phyloP scores from a whole-genome alignment of 2,888 invertebrate species.

The Parnassius orleans region DNA sequence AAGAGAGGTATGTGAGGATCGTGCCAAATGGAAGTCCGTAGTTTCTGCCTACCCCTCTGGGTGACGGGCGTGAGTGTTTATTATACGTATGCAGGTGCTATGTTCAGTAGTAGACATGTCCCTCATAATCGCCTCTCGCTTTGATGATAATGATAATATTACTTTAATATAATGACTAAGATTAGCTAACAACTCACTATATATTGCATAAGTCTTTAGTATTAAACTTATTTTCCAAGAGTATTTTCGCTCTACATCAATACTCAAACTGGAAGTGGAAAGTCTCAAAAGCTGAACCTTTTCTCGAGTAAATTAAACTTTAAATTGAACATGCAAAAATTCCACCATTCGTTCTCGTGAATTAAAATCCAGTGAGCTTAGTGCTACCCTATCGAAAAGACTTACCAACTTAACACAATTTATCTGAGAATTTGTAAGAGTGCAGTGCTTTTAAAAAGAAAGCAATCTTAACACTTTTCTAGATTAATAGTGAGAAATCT shows the following conservation, averaged over 20 bases:
- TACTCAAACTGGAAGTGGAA: constrained; percentile 3
- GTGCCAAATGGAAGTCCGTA: too few relatives aligned
- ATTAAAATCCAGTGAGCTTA: background rate
- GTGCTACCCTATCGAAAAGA: background rate
- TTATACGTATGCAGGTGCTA: too few relatives aligned
- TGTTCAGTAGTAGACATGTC: too few relatives aligned
- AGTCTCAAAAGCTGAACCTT: constrained; percentile 13
- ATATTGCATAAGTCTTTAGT: background rate
- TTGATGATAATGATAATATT: too few relatives aligned
- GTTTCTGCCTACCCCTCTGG: too few relatives aligned
- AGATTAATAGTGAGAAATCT: background rate
- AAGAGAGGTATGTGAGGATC: too few relatives aligned
- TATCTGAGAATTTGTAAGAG: too few relatives aligned
- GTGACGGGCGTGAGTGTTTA: too few relatives aligned
- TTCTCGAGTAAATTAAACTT: constrained; percentile 20
- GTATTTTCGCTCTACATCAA: constrained; percentile 11
- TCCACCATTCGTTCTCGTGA: background rate
- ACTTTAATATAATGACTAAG: too few relatives aligned
- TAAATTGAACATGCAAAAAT: constrained; percentile 22
- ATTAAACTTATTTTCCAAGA: background rate
- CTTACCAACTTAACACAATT: constrained; percentile 1
- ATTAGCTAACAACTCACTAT: background rate
- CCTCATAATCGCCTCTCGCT: too few relatives aligned
- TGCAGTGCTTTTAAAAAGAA: too few relatives aligned
- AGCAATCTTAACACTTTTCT: too few relatives aligned